Evolutionary conservation across 1,140 invertebrate species (phyloP), one percentile per base, ranked within the genome.

Genomic region (Agrypnia vestita): DNA sequence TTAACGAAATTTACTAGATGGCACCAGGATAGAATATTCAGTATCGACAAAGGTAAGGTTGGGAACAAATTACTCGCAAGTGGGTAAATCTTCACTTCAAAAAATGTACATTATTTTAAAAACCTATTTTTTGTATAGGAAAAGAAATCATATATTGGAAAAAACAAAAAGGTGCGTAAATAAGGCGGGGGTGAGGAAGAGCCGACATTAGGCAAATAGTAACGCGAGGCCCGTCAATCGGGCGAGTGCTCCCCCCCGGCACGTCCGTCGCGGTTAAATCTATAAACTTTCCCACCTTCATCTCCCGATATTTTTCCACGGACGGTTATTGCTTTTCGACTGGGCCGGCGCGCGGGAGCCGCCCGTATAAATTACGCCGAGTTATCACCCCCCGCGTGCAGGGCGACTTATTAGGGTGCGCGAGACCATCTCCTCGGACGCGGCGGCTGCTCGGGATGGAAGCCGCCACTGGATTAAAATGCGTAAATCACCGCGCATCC

Each of bases 241-340:
- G 35, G 12, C 25, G 53, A 62, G 59, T 53, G 79, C 71, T 64
- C 43, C 62, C n/a, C 72, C 44, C 19, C 72, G 67, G 53, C 82
- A 80, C 82, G 82, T 83, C 79, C 82, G 82, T 79, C 73, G 76
- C 49, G 82, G 82, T 80, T 83, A 83, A 83, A 83, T 83, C 82
- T 83, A 80, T 83, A 83, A 83, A 83, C 79, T 83, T 83, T 80
- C 79, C 73, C 61, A 79, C 79, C 77, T 80, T 71, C 55, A 61
- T 43, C 69, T 51, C 53, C 67, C 76, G 76, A 83, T 83, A 83
- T 83, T 83, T 83, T 83, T 83, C 76, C 21, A 83, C 76, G 76
- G 82, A 83, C 82, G 79, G 82, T 83, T 83, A 83, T 83, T 80
- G 82, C 82, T 83, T 83, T 80, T 80, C 78, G 78, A 80, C 81